Evolutionary conservation across 1,140 invertebrate genomes (phyloP).

Genomic region (Leptopilina clavipes): DNA sequence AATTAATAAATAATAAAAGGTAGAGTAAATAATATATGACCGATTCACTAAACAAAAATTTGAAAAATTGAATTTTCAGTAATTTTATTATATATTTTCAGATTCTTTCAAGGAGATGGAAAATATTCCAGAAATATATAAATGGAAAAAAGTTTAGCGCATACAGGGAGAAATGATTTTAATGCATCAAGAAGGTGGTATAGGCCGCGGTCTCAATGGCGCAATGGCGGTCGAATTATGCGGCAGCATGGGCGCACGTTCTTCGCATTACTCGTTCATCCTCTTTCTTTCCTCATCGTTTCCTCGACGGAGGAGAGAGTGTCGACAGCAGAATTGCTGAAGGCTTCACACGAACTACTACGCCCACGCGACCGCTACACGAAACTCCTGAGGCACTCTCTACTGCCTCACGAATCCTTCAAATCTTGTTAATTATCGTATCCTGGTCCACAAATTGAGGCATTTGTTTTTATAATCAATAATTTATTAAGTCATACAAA

Average conservation of each 20-base stretch:
- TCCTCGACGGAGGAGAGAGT: slow-evolving; percentile 58
- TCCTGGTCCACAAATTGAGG: not conserved
- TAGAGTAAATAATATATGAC: no score
- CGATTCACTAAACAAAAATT: no score
- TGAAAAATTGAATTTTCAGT: no score
- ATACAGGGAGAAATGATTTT: slow-evolving; percentile 62
- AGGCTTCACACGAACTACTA: slow-evolving; percentile 58
- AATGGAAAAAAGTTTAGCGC: no score
- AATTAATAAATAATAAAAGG: no score
- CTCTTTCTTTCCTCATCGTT: slow-evolving; percentile 43
- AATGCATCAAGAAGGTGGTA: slow-evolving; percentile 58
- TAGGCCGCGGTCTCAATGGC: slow-evolving; percentile 51
- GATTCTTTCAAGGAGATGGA: no score
- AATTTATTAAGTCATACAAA: no score
- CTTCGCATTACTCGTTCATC: slow-evolving; percentile 26
- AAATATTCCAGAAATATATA: no score
- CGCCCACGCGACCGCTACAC: slow-evolving; percentile 57
- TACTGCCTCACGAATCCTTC: not conserved
- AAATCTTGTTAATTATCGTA: not conserved
- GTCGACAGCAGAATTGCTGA: slow-evolving; percentile 70
- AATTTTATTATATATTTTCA: no score
- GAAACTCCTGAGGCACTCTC: slow-evolving; percentile 32
- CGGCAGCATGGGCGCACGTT: slow-evolving; percentile 50
- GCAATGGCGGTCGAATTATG: slow-evolving; percentile 59
- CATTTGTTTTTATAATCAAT: no score